Percentiles rank a stretch among this genome's conserved stretches.
Evolutionary conservation across 2,888 invertebrate genomes (phyloP).

Genomic region (Apotomis turbidana): DNA sequence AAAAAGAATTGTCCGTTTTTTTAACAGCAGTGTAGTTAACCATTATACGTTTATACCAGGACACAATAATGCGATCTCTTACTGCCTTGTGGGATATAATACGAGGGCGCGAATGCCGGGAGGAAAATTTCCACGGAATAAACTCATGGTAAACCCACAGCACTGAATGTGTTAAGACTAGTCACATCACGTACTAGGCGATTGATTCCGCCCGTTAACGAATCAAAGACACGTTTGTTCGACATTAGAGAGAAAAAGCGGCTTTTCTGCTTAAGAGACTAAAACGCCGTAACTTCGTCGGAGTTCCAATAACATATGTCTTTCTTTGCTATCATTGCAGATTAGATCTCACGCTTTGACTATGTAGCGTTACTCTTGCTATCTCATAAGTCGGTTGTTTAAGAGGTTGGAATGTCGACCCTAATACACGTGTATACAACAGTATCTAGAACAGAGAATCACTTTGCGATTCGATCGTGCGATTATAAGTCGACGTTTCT

Average conservation of each 20-base stretch:
- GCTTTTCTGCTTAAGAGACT: background rate
- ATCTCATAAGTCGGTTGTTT: background rate
- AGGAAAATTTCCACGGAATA: background rate
- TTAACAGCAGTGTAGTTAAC: too few relatives aligned
- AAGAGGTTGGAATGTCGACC: background rate
- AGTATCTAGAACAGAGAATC: too few relatives aligned
- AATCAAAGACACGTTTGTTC: conserved; percentile 24
- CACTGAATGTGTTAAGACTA: background rate
- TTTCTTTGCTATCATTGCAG: background rate
- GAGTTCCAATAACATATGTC: background rate
- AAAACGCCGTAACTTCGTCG: conserved; percentile 9
- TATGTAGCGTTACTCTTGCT: conserved; percentile 1
- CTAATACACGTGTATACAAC: background rate
- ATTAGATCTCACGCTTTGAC: conserved; percentile 20
- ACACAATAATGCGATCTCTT: too few relatives aligned
- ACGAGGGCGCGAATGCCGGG: too few relatives aligned
- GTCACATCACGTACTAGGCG: conserved; percentile 15
- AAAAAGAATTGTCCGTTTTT: too few relatives aligned
- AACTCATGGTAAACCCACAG: background rate
- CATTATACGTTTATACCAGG: too few relatives aligned
- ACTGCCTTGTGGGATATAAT: too few relatives aligned
- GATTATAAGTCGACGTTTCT: conserved; percentile 16
- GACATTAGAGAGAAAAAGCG: conserved; percentile 24
- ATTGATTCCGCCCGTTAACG: conserved; percentile 32
- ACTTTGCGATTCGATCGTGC: background rate